Percentiles rank a stretch among this genome's conserved stretches.
These are phyloP conservation scores for Benthosema pterotum DNA, from an alignment of 2,797 vertebrate genomes.

Conservation along the genomic window DNA sequence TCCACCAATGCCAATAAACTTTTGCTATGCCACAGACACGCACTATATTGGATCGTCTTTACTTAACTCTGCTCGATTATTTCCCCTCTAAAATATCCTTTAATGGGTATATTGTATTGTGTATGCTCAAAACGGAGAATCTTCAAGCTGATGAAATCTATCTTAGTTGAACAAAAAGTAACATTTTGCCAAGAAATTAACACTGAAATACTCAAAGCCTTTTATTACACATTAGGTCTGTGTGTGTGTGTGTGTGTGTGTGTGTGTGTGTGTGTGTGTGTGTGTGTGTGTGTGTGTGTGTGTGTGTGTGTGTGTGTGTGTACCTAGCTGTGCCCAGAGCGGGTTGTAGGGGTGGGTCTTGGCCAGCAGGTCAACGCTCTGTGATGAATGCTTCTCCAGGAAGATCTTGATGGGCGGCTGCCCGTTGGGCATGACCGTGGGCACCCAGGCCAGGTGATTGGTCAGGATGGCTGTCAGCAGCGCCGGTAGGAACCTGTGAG, in stretches of 20 bases:
- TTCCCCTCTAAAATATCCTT: too few relatives aligned
- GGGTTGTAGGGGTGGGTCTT: conserved; percentile 99
- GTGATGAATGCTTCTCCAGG: conserved; percentile 98
- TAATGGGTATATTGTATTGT: too few relatives aligned
- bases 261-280: too few relatives aligned
- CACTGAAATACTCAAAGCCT: too few relatives aligned
- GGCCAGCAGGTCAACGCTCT: conserved; percentile 97
- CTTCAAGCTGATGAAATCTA: too few relatives aligned
- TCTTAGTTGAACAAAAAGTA: too few relatives aligned
- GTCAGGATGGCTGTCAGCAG: conserved; percentile 95
- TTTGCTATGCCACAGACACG: not conserved
- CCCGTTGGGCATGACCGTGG: conserved; percentile 98
- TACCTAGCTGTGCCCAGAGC: conserved; percentile 91
- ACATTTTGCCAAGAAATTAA: too few relatives aligned
- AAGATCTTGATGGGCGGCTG: conserved; percentile 98
- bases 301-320: conserved; percentile 46
- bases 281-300: not conserved
- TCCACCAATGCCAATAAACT: not conserved
- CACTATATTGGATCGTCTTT: too few relatives aligned
- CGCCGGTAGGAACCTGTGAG: conserved; percentile 91
- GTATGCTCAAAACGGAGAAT: too few relatives aligned
- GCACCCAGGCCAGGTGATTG: conserved; percentile 99
- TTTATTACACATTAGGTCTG: too few relatives aligned
- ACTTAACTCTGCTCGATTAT: too few relatives aligned
- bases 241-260: too few relatives aligned